Percentiles rank a stretch among this genome's conserved stretches.
Conservation (phyloP, 2,888 invertebrate genomes). For the Linyphia triangularis region DNA sequence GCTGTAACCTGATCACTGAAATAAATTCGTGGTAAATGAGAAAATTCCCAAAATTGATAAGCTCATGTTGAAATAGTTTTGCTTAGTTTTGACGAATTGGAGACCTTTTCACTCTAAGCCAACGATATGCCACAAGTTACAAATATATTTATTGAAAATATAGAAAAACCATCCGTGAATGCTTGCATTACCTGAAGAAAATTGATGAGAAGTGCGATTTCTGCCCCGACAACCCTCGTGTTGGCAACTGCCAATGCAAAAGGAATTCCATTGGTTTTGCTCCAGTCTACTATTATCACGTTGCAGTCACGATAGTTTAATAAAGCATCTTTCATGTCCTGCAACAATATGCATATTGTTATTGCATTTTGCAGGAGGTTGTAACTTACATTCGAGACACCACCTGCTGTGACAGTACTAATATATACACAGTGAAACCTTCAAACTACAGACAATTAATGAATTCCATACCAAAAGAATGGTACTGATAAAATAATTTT, state of each 20-base stretch:
- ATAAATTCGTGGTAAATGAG: too few relatives aligned
- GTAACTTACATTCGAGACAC: too few relatives aligned
- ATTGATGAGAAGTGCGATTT: conserved; percentile 78
- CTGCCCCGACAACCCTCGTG: conserved; percentile 79
- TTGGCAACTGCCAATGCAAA: conserved; percentile 80
- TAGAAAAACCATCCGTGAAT: not conserved
- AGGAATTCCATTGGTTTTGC: conserved; percentile 76
- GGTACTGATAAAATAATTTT: not conserved
- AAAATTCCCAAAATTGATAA: too few relatives aligned
- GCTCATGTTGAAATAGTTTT: not conserved
- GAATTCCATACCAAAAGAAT: too few relatives aligned
- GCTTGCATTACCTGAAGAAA: conserved; percentile 77
- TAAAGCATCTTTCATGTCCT: conserved; percentile 73
- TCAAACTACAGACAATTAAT: too few relatives aligned
- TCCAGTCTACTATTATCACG: conserved; percentile 76
- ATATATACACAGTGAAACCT: too few relatives aligned
- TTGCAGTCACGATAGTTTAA: conserved; percentile 64
- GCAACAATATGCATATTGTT: not conserved
- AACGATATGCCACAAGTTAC: not conserved
- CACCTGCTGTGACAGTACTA: too few relatives aligned
- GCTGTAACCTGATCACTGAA: too few relatives aligned
- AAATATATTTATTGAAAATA: not conserved
- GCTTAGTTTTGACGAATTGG: not conserved
- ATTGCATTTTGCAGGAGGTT: too few relatives aligned
- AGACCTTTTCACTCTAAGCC: too few relatives aligned